These are phyloP conservation scores for Herpetotheres cachinnans DNA, from an alignment of 2,113 vertebrate genomes.

Conservation along the genomic window DNA sequence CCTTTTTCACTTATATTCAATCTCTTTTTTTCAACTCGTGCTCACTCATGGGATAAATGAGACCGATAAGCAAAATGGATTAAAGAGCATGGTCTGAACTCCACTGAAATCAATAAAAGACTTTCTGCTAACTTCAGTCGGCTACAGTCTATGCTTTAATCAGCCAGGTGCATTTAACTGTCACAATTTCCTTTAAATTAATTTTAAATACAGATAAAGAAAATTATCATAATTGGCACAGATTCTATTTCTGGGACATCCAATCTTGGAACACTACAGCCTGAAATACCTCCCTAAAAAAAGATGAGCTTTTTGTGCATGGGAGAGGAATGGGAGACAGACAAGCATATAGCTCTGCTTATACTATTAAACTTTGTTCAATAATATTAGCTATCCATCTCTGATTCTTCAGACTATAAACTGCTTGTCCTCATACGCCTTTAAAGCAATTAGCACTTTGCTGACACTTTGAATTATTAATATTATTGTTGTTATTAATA, in stretches of 20 bases:
- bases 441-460: neutral
- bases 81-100: slow-evolving; percentile 25
- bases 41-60: slow-evolving; percentile 35
- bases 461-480: neutral
- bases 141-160: neutral
- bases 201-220: slow-evolving; percentile 16
- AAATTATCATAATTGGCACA: neutral
- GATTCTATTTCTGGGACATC: neutral
- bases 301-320: neutral
- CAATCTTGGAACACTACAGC: neutral
- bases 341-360: neutral
- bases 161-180: neutral
- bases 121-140: neutral
- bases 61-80: slow-evolving; percentile 26
- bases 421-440: neutral
- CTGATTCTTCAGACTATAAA: neutral
- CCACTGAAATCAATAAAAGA: slow-evolving; percentile 22
- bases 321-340: neutral
- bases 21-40: neutral
- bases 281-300: neutral
- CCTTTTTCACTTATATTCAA: neutral
- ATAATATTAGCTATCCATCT: neutral
- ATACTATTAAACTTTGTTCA: neutral
- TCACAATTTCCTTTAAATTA: slow-evolving; percentile 6
- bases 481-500: neutral